phyloP scores from a whole-genome alignment of 1,140 invertebrate genomes.

The Gonioctena quinquepunctata region DNA sequence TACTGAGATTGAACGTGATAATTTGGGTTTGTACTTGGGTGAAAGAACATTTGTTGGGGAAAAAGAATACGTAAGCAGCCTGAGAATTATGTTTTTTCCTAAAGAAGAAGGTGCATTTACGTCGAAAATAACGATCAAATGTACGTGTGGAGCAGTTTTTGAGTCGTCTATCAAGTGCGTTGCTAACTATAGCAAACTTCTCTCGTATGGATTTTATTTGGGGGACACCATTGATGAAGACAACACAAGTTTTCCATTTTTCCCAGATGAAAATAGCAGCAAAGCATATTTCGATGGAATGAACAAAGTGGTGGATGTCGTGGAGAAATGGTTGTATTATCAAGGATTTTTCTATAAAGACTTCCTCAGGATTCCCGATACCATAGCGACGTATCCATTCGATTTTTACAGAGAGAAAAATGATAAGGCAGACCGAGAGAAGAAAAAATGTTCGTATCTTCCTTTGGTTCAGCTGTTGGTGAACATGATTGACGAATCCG shows the following conservation, averaged over 20 bases:
- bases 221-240: background rate
- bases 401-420: background rate
- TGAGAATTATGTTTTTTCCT: background rate
- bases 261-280: background rate
- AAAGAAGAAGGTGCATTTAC: background rate
- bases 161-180: background rate
- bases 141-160: background rate
- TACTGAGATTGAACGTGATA: background rate
- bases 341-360: constrained; percentile 29
- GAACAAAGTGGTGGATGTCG: background rate
- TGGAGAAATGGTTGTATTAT: constrained; percentile 28
- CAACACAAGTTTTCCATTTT: background rate
- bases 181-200: background rate
- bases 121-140: background rate
- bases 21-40: background rate
- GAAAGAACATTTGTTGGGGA: background rate
- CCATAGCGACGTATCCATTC: constrained; percentile 27
- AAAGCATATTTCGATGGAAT: background rate
- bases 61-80: background rate
- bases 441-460: background rate
- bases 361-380: constrained; percentile 30
- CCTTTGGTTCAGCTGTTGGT: constrained; percentile 17
- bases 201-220: background rate
- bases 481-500: constrained; percentile 22
- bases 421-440: background rate